Evolutionary conservation across 2,113 vertebrate genomes (phyloP), one percentile per base, ranked within the genome.

Genomic region (Saccopteryx bilineata): DNA sequence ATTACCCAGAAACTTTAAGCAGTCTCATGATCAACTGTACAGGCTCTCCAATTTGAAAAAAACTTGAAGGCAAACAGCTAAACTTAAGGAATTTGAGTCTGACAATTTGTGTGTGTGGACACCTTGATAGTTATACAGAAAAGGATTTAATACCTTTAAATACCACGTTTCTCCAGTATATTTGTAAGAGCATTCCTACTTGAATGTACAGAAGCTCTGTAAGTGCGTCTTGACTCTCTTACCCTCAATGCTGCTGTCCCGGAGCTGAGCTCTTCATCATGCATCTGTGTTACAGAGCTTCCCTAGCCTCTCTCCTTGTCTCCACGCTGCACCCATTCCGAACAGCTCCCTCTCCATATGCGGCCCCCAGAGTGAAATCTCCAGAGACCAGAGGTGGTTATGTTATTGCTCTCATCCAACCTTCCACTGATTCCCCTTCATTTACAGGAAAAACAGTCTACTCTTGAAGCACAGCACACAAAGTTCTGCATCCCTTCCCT

Each of bases 31-130:
- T 48, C 48, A 33, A 56, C 15, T 48, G 14, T 5, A 80, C 3
- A 68, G 15, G 56, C 19, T 96, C 50, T 80, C 24, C 13, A 28
- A 21, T 48, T 72, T 72, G 56, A 75, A 85, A 33, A 78, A 74
- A 69, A 82, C 17, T n/a, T 56, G 61, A 95, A 91, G 52, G 71
- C 39, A 92, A 93, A 52, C 13, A 56, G 56, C n/a, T 54, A n/a
- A n/a, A 54, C 69, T 46, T 74, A 78, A 61, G 71, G 63, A 56
- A 95, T 75, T 23, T 33, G 33, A 68, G 19, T 33, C 82, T 93
- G 39, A 72, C 24, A 52, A 74, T 90, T 71, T 19, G 2, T 13
- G 2, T 7, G 1, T 48, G 39, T 31, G 17, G 52, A 13, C 5
- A 71, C 52, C 17, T 72, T 92, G 79, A 26, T 58, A 31, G 39